Evolutionary conservation across 2,888 invertebrate genomes (phyloP).

Genomic region (Limnephilus lunatus): DNA sequence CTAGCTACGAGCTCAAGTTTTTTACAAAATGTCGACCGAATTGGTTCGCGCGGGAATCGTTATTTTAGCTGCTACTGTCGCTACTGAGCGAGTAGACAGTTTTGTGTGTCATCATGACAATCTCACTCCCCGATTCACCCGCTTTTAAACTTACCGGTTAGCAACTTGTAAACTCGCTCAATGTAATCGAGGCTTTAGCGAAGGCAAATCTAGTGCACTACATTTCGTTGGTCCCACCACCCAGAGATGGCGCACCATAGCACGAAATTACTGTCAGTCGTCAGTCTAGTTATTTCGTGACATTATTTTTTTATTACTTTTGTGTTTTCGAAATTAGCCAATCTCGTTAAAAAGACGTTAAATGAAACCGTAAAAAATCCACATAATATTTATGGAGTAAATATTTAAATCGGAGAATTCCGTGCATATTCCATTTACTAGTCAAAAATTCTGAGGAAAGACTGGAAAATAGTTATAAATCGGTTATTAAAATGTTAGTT

Average conservation of each 20-base stretch:
- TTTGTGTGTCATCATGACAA: too few relatives aligned
- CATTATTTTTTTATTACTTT: conserved; percentile 2
- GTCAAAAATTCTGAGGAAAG: neutral
- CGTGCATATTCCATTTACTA: neutral
- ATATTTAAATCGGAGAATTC: neutral
- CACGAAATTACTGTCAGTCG: conserved; percentile 6
- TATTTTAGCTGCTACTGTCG: too few relatives aligned
- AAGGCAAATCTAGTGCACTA: too few relatives aligned
- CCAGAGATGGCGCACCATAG: conserved; percentile 15
- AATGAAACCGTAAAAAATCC: neutral
- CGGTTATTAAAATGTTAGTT: neutral
- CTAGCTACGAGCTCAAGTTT: too few relatives aligned
- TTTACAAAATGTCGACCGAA: too few relatives aligned
- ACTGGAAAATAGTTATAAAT: too few relatives aligned
- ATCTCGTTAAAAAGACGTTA: neutral
- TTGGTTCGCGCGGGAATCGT: too few relatives aligned
- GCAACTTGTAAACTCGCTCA: too few relatives aligned
- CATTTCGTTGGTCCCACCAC: neutral
- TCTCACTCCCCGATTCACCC: too few relatives aligned
- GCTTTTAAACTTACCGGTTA: too few relatives aligned
- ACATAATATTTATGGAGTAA: neutral
- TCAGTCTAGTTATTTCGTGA: neutral
- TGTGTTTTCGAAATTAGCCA: neutral
- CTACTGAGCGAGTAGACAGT: too few relatives aligned
- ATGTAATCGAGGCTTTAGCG: too few relatives aligned